phyloP scores from a whole-genome alignment of 2,888 invertebrate genomes.

The Hirtodrosophila histrioides region DNA sequence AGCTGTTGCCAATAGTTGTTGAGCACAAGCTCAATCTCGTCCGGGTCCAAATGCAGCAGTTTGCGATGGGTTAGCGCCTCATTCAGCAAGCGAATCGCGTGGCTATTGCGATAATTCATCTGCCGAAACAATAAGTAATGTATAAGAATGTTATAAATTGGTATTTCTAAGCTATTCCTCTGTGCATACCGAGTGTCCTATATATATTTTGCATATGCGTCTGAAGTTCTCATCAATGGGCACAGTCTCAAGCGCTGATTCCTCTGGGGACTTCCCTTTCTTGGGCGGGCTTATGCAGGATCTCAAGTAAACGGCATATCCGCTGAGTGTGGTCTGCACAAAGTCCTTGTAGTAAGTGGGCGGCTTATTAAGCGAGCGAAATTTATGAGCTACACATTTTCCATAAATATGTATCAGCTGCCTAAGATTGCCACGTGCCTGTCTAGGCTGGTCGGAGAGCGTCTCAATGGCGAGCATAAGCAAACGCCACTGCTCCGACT shows the following conservation, averaged over 20 bases:
- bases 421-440: slow-evolving; percentile 64
- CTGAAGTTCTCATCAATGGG: slow-evolving; percentile 78
- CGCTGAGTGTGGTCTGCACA: slow-evolving; percentile 69
- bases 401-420: slow-evolving; percentile 59
- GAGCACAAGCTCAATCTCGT: slow-evolving; percentile 82
- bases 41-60: slow-evolving; percentile 79
- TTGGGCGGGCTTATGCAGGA: slow-evolving; percentile 51
- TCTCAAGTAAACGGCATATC: slow-evolving; percentile 61
- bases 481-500: slow-evolving; percentile 59
- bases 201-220: slow-evolving; percentile 82
- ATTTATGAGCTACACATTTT: slow-evolving; percentile 46
- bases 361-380: slow-evolving; percentile 45
- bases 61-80: slow-evolving; percentile 74
- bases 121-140: slow-evolving; percentile 21
- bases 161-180: no score
- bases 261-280: not conserved
- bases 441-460: slow-evolving; percentile 58
- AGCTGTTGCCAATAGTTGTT: slow-evolving; percentile 82
- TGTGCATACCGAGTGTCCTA: slow-evolving; percentile 81
- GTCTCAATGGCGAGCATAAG: slow-evolving; percentile 75
- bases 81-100: slow-evolving; percentile 79
- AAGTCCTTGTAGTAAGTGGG: slow-evolving; percentile 71
- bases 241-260: not conserved
- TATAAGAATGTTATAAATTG: no score
- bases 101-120: slow-evolving; percentile 80